These are phyloP conservation scores for Tyrannus savana DNA, from an alignment of 2,113 vertebrate species.

Conservation along the genomic window DNA sequence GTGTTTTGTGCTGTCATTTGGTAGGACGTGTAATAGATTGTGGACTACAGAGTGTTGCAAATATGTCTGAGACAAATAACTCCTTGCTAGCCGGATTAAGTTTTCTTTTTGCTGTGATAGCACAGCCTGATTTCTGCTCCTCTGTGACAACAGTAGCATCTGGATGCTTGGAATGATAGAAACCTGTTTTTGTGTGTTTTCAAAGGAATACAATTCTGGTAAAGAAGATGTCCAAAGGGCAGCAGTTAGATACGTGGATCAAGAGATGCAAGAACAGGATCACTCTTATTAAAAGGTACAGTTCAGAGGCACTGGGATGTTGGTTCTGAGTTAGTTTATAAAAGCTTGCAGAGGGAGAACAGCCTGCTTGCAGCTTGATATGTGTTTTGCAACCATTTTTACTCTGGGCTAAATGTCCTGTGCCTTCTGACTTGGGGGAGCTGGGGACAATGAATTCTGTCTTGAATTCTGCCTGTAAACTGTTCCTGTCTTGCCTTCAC, in stretches of 20 bases:
- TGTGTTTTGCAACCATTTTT: neutral
- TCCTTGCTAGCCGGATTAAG: neutral
- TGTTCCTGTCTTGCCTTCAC: neutral
- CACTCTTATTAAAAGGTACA: constrained; percentile 76
- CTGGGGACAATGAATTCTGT: neutral
- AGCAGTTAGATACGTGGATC: neutral
- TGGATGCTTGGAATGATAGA: neutral
- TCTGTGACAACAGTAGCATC: neutral
- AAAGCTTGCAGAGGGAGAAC: neutral
- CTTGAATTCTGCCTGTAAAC: neutral
- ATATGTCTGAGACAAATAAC: neutral
- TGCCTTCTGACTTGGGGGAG: neutral
- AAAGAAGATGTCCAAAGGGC: constrained; percentile 60
- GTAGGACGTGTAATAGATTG: neutral
- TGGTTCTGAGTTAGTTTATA: neutral
- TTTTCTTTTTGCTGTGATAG: neutral
- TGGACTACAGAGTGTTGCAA: neutral
- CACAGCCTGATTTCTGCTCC: neutral
- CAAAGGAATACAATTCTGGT: constrained; percentile 68
- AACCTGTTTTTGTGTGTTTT: neutral
- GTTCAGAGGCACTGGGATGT: neutral
- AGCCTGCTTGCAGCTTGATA: neutral
- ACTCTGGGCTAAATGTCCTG: neutral
- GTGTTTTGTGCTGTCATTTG: neutral
- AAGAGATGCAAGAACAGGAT: constrained; percentile 57